Conservation (phyloP, 1,140 invertebrate genomes). For the Leptonema lineaticorne region DNA sequence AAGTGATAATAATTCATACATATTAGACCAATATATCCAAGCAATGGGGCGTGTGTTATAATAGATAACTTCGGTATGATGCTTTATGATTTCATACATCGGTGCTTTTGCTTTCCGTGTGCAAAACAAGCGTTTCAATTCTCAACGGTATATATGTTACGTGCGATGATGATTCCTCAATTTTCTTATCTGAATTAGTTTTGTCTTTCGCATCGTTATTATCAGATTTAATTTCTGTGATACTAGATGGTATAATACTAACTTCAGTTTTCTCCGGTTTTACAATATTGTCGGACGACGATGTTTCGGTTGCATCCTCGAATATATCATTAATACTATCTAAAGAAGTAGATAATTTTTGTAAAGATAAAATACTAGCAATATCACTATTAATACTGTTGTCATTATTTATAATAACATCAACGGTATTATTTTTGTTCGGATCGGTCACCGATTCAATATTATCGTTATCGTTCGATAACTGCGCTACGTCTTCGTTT, state of each 20-base stretch:
- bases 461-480: background rate
- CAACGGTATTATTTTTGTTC: slow-evolving; percentile 27
- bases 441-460: slow-evolving; percentile 25
- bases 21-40: background rate
- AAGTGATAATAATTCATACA: slow-evolving; percentile 6
- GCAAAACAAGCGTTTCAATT: slow-evolving; percentile 26
- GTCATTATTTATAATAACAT: background rate
- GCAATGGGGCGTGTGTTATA: background rate
- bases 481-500: slow-evolving; percentile 43
- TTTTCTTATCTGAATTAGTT: background rate
- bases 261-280: too few relatives aligned
- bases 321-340: slow-evolving; percentile 45
- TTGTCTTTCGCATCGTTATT: background rate
- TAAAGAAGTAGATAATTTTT: slow-evolving; percentile 8
- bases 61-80: background rate
- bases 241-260: background rate
- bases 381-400: background rate
- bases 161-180: background rate
- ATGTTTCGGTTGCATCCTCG: slow-evolving; percentile 24
- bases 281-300: background rate
- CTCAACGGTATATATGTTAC: slow-evolving; percentile 31
- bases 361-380: background rate
- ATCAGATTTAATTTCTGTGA: background rate
- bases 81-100: slow-evolving; percentile 47
- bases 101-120: slow-evolving; percentile 48